Percentiles rank a stretch among this genome's conserved stretches.
Conservation (phyloP, 2,888 invertebrate genomes). For the Acleris sparsana region DNA sequence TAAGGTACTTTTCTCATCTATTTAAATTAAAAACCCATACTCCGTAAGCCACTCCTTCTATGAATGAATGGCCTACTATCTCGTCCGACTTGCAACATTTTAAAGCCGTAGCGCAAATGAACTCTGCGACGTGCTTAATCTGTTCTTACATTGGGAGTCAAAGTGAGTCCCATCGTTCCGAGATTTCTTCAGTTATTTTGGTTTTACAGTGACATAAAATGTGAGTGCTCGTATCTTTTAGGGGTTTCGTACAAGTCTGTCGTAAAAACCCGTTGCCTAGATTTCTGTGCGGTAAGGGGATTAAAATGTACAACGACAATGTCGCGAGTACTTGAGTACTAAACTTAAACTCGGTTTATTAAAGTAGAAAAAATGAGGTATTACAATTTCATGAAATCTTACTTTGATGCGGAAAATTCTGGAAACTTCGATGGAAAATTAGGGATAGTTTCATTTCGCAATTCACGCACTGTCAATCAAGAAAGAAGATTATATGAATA, state of each 20-base stretch:
- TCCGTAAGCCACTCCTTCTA: neutral
- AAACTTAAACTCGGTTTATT: neutral
- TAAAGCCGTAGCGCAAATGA: conserved; percentile 3
- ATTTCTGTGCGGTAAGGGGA: conserved; percentile 16
- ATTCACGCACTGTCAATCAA: no score
- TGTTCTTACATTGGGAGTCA: conserved; percentile 38
- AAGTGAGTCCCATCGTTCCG: conserved; percentile 38
- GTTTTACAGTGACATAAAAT: conserved; percentile 55
- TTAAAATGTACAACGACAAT: conserved; percentile 19
- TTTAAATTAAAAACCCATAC: no score
- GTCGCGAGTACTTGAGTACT: conserved; percentile 3
- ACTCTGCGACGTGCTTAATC: conserved; percentile 10
- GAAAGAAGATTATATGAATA: no score
- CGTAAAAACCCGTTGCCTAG: conserved; percentile 44
- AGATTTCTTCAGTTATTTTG: conserved; percentile 48
- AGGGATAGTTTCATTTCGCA: no score
- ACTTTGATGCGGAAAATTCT: no score
- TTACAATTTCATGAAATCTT: no score
- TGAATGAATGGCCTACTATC: conserved; percentile 5
- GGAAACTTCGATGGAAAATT: no score
- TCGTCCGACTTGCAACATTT: neutral
- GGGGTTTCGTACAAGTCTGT: conserved; percentile 45
- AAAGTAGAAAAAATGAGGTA: neutral
- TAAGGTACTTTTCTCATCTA: no score
- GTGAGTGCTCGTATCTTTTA: conserved; percentile 52